A percentile compares a stretch with the other conserved stretches of the same genome.
Conservation (phyloP, 2,113 vertebrate genomes). For the Lophotis ruficrista region DNA sequence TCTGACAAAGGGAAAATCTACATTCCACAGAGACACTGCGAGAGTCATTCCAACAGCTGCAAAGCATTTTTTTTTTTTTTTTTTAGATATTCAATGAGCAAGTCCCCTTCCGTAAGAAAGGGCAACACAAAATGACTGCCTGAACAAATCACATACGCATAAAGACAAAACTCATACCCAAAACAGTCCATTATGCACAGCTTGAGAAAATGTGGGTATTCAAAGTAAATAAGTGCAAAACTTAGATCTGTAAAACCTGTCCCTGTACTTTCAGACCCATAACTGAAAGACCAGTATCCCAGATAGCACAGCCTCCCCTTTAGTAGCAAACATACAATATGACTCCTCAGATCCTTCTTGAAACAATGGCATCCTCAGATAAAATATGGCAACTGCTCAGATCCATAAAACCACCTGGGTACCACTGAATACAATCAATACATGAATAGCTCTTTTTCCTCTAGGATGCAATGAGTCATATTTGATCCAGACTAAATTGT, state of each 20-base stretch:
- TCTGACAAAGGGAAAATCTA: neutral
- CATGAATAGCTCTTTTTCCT: neutral
- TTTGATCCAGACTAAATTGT: neutral
- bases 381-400: neutral
- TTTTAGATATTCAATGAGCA: neutral
- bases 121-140: neutral
- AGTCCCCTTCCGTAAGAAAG: neutral
- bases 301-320: neutral
- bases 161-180: neutral
- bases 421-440: neutral
- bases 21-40: neutral
- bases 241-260: neutral
- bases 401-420: neutral
- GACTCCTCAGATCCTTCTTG: neutral
- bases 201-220: neutral
- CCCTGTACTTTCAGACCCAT: neutral
- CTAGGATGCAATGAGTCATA: neutral
- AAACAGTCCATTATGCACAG: neutral
- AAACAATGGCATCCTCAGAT: neutral
- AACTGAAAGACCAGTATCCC: neutral
- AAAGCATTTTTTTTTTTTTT: neutral
- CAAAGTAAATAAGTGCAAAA: neutral
- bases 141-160: neutral
- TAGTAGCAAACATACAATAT: neutral
- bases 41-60: neutral